Base-by-base conservation (phyloP, 2,797 vertebrate genomes). In the Channallabes apus region DNA sequence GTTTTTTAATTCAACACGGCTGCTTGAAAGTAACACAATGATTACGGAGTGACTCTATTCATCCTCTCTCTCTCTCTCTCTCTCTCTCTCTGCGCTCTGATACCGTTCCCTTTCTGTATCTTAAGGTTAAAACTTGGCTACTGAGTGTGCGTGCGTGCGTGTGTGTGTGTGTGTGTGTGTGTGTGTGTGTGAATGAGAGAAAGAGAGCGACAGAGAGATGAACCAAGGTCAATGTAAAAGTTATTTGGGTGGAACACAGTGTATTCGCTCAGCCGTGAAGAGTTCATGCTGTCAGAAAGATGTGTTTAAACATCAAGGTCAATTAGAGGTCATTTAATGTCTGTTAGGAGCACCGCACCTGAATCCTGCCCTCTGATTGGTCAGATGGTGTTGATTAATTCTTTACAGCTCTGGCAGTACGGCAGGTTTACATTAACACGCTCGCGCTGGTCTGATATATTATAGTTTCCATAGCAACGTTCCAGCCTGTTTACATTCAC, bases 251-350 rank as follows among this genome's bases (percentile, higher is more conserved):
- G 54, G 54, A 77, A 77, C 54, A 78, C 29, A 35, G 3, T 3
- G 59, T 79, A n/a, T 64, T 80, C 41, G 46, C 41, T 80, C 78
- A 29, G 46, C 78, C 61, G 29, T 65, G 65, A 65, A 64, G 24
- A 38, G 46, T 38, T 61, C 32, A 18, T 79, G 14, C 22, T 65
- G 38, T 64, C 20, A 65, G 78, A 80, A 51, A 46, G 14, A 8
- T 12, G 20, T 65, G 14, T n/a, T 64, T 46, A 65, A 65, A 80
- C 38, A 4, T 51, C 61, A 29, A 38, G 78, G 78, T 80, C 59
- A 46, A 46, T 80, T 80, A n/a, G 32, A 64, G 78, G 78, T 64
- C 78, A 24, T 80, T 80, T 64, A 59, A n/a, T 61, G 24, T 62
- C 76, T 12, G 18, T 77, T 11, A n/a, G 46, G 46, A 46, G 46